Base-by-base conservation (phyloP, 2,888 invertebrate genomes). In the Dasysyrphus albostriatus region DNA sequence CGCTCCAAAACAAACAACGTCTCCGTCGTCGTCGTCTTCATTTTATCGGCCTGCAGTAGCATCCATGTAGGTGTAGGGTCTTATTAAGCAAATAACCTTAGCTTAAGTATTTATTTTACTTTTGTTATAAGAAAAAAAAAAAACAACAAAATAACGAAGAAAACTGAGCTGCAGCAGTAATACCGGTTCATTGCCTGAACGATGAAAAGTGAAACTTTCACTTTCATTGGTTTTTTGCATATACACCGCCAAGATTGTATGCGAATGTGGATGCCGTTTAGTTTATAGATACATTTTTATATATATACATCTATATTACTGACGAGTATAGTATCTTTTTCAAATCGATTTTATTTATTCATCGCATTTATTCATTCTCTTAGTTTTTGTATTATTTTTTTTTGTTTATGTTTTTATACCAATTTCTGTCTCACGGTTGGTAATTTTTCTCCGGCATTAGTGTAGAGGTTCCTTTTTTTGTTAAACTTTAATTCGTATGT, bases 51-150 rank as follows among this genome's bases (percentile, higher is more conserved):
- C 78, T 61, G 63, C 83, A 74, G 83, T 87, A 61, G 87, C 87
- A 47, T 87, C 87, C 39, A 83, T 83, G 83, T 87, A 83, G 78
- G 61, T 83, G 83, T 87, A 83, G 78, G 61, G 56, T 61, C 49
- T 24, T 39, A 75, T 75, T 79, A 79, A 83, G 78, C 47, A 82
- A 69, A 81, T 59, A 79, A 72, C 83, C 74, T 67, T 77, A 82
- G 69, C 80, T 76, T 59, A 67, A 81, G 58, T 81, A 85, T 85
- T 85, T 85, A 85, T 85, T 85, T 72, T 69, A 77, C 76, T 73
- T 67, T 90, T 82, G 90, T 91, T 89, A 89, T 90, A 88, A 91
- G 91, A 89, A 90, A 90, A 88, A 59, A 70, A 74, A 63, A 87
- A n/a, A 54, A 85, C 9, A 51, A 77, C 56, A 49, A 69, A 72